Conservation (phyloP, 2,797 vertebrate species). For the Dallia pectoralis region DNA sequence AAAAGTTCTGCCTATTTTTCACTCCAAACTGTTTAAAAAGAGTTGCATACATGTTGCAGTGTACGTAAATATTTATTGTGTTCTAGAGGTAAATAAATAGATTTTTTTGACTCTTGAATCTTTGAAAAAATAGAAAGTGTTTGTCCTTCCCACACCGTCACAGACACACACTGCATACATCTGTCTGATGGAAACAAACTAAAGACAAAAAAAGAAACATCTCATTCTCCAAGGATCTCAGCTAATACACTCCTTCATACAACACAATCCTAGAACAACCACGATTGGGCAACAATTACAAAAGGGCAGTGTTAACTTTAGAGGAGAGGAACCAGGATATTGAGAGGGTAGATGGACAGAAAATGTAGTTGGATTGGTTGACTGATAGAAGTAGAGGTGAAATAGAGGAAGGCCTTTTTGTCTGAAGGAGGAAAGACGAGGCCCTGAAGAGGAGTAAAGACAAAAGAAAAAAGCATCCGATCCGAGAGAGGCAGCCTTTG, state of each 20-base stretch:
- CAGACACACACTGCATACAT: background rate
- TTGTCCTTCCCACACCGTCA: background rate
- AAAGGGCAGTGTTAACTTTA: background rate
- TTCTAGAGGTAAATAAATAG: background rate
- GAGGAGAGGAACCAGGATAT: background rate
- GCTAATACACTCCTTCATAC: background rate
- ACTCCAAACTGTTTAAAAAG: background rate
- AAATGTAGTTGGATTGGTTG: background rate
- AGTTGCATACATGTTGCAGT: background rate
- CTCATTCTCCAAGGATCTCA: background rate
- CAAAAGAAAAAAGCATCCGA: background rate
- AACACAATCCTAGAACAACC: background rate
- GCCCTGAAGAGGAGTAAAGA: background rate
- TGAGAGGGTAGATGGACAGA: background rate
- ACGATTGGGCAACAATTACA: background rate
- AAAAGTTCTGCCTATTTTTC: background rate
- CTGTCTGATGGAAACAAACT: background rate
- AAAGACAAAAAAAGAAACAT: background rate
- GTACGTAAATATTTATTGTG: too few relatives aligned
- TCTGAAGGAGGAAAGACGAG: background rate
- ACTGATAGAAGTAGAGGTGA: background rate
- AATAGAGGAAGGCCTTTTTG: background rate
- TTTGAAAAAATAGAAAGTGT: conserved; percentile 9
- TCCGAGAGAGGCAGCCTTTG: conserved; percentile 65
- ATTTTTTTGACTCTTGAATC: background rate